Evolutionary conservation across 1,140 invertebrate genomes (phyloP).

Genomic region (Homalodisca vitripennis): DNA sequence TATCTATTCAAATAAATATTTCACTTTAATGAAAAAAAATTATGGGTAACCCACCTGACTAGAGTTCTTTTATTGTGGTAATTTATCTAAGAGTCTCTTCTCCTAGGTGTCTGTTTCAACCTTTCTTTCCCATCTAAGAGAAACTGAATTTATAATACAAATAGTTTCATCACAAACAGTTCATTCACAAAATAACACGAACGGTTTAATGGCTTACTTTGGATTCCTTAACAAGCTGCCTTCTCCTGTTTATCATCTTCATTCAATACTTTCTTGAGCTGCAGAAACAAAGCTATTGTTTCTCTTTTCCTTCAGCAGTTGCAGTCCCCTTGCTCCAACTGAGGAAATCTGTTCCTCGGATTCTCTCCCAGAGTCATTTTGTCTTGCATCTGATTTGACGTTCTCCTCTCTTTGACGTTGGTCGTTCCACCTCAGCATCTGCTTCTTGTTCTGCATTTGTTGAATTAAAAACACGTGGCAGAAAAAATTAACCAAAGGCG

Average conservation of each 20-base stretch:
- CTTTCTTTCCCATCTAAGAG: too few relatives aligned
- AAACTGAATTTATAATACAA: too few relatives aligned
- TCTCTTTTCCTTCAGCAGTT: conserved; percentile 82
- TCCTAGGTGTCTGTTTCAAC: too few relatives aligned
- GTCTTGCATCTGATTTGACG: conserved; percentile 90
- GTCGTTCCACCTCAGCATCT: conserved; percentile 83
- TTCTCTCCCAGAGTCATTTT: conserved; percentile 90
- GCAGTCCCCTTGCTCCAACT: conserved; percentile 75
- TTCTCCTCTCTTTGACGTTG: conserved; percentile 83
- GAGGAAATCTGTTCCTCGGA: conserved; percentile 81
- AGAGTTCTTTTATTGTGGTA: too few relatives aligned
- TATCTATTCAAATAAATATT: too few relatives aligned
- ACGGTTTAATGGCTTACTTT: conserved; percentile 46
- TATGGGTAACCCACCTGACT: too few relatives aligned
- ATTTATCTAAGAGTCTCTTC: too few relatives aligned
- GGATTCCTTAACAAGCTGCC: conserved; percentile 74
- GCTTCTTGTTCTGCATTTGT: conserved; percentile 77
- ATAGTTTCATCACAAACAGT: too few relatives aligned
- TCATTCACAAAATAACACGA: too few relatives aligned
- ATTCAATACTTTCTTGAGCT: conserved; percentile 90
- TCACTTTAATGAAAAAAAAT: too few relatives aligned
- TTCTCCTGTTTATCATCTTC: conserved; percentile 87
- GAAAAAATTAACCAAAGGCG: neutral
- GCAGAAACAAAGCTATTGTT: conserved; percentile 89
- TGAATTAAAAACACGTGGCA: neutral